Evolutionary conservation across 35 echinoderm and acorn worm species (phyloP).

Genomic region (Lytechinus pictus): DNA sequence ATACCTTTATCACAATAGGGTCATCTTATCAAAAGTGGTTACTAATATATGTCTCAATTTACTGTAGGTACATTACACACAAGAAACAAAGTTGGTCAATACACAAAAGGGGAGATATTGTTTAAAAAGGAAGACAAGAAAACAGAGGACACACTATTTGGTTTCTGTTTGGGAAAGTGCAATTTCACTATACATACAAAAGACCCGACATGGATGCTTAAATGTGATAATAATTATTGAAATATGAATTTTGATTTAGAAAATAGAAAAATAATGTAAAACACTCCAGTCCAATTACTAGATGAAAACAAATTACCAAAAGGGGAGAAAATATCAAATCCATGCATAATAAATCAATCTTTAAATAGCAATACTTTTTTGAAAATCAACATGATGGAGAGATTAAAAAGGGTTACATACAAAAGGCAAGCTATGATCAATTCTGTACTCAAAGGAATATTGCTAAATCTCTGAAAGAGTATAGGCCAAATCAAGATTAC

Average conservation of each 20-base stretch:
- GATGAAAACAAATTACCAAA: not conserved
- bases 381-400: not conserved
- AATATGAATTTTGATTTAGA: not conserved
- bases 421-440: not conserved
- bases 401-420: not conserved
- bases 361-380: not conserved
- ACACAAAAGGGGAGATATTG: no score
- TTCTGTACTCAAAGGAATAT: not conserved
- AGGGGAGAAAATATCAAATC: not conserved
- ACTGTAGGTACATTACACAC: no score
- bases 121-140: no score
- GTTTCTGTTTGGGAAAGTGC: not conserved
- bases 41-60: no score
- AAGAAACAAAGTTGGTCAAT: no score
- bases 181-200: not conserved
- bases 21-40: no score
- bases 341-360: not conserved
- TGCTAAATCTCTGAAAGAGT: not conserved
- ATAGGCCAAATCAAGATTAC: not conserved
- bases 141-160: not conserved
- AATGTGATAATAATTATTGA: not conserved
- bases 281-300: not conserved
- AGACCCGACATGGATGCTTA: not conserved
- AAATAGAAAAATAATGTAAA: slow-evolving; percentile 6
- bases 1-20: no score